Base-by-base conservation (phyloP, 1,140 invertebrate genomes). In the Drosophila kurseongensis region DNA sequence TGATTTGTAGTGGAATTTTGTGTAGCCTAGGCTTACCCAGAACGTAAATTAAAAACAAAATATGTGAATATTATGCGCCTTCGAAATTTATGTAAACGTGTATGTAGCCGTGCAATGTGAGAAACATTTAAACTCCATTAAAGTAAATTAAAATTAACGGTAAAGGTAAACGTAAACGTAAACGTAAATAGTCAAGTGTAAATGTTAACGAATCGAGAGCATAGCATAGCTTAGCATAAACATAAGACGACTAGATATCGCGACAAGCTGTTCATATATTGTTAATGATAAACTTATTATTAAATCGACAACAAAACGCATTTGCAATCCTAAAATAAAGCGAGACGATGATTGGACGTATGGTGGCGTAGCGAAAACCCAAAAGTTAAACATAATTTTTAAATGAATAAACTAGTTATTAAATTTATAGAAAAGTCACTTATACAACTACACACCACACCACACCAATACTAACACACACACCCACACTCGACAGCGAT, bases 51-150 rank as follows among this genome's bases (percentile, higher is more conserved):
- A 63, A 61, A 65, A 68, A 32, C 50, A 74, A 76, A 79, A 68
- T 90, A 82, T 92, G 91, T 92, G 88, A 91, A 91, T 91, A 91
- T 81, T 85, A 92, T 90, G 91, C 91, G 91, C 91, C 89, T 92
- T 92, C 77, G 91, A 84, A 77, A 67, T 81, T 75, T 63, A 83
- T 84, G 80, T 75, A 78, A 72, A 72, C 65, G 52, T 80, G 72
- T 80, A 56, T 80, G 63, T 80, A 80, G 76, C 69, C 57, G 78
- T 78, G 81, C 57, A 65, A 59, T 69, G 62, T 65, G 42, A 68
- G 66, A 76, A 80, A 56, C 41, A 54, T 69, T 72, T 50, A 71
- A 72, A 58, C 71, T 75, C 51, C 72, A 75, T 75, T 60, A 56
- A 57, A 56, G 47, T 63, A 67, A 68, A 74, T 35, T 61, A 45